Evolutionary conservation across 2,113 vertebrate genomes (phyloP).

Genomic region (Fulica atra): DNA sequence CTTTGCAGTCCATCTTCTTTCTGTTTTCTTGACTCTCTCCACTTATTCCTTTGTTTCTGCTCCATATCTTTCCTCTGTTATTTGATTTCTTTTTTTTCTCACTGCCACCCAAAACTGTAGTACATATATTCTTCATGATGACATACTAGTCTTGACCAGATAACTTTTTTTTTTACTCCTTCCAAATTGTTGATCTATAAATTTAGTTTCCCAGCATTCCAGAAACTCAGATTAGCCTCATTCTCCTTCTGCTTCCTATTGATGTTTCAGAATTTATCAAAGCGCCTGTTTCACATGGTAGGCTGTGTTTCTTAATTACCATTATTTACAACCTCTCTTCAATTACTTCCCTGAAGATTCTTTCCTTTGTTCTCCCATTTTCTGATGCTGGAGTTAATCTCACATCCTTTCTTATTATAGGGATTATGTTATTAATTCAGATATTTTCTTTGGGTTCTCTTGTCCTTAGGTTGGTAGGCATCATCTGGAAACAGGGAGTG

Average conservation of each 20-base stretch:
- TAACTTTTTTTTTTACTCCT: neutral
- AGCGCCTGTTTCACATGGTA: neutral
- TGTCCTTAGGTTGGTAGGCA: neutral
- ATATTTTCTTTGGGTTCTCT: neutral
- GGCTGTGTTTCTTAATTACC: neutral
- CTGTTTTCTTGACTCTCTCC: neutral
- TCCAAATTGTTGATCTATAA: neutral
- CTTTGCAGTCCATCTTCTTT: neutral
- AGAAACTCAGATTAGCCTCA: neutral
- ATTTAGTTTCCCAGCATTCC: neutral
- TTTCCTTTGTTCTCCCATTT: neutral
- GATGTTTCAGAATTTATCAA: neutral
- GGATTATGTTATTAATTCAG: neutral
- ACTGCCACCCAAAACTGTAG: neutral
- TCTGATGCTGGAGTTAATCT: neutral
- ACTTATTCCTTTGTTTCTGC: neutral
- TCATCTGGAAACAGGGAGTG: neutral
- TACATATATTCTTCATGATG: neutral
- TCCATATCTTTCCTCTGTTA: neutral
- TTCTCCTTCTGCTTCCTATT: neutral
- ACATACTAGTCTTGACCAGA: neutral
- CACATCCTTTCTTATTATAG: neutral
- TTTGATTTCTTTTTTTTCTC: neutral
- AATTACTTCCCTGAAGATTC: neutral
- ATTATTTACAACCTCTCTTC: neutral